Evolutionary conservation across 2,888 invertebrate species (phyloP), one percentile per base, ranked within the genome.

Genomic region (Ochropacha duplaris): DNA sequence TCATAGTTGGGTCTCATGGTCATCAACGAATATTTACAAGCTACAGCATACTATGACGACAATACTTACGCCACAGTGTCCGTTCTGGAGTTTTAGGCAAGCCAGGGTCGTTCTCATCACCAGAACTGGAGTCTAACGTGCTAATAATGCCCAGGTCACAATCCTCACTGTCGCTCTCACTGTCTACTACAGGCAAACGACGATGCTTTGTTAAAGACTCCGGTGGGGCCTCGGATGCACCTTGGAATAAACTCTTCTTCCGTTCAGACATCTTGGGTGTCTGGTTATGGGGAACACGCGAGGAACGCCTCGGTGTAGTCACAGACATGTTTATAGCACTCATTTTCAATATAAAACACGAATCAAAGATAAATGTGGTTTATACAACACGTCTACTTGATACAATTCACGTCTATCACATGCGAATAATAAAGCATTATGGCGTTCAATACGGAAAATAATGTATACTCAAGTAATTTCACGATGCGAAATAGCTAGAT

Each of bases 211-310:
- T 92, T 65, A 90, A 60, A 4, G 90, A 89, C 71, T 90, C 91
- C 68, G 82, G 74, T 19, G 77, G 63, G 9, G 81, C 72, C 59
- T 84, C 79, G 12, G 69, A 66, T 0, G 74, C 79, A 67, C 65
- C 68, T 75, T 93, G 93, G 72, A 96, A 95, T 64, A 95, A 86
- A 65, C 94, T 94, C 65, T 95, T 94, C 72, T 95, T 94, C 28
- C 95, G 90, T 66, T 94, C 94, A 0, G 94, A 91, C 79, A 95
- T 88, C 71, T 93, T 93, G 2, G 95, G 94, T 1, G 95, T 95
- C 64, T 93, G 91, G 51, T 69, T 83, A 57, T 87, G 85, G 11
- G 87, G 84, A 58, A 83, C 65, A 12, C 91, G 84, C 59, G 85
- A 68, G 19, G 90, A 89, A 58, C 91, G 87, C 49, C 90, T 81